A percentile compares a stretch with the other conserved stretches of the same genome.
Conservation (phyloP, 2,113 vertebrate species). For the Marcusenius ussheri region DNA sequence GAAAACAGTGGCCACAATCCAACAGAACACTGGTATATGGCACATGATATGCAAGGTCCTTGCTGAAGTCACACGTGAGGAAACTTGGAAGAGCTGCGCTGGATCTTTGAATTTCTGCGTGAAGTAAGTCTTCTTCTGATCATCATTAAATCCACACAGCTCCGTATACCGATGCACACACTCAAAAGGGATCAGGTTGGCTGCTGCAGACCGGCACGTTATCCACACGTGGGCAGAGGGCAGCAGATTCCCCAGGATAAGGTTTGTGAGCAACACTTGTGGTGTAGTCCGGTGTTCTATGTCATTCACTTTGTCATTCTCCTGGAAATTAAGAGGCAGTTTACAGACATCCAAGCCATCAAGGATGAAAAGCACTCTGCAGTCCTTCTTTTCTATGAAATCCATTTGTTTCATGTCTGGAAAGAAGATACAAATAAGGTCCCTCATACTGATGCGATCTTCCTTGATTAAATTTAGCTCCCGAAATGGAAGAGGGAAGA, state of each 20-base stretch:
- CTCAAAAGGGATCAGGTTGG: constrained; percentile 44
- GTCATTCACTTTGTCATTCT: constrained; percentile 36
- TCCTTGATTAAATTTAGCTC: constrained; percentile 37
- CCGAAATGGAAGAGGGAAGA: constrained; percentile 50
- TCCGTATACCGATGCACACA: constrained; percentile 45
- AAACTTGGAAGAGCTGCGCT: constrained; percentile 13
- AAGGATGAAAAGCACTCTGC: constrained; percentile 53
- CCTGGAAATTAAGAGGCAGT: constrained; percentile 48
- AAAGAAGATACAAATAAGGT: constrained; percentile 40
- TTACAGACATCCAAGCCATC: constrained; percentile 54
- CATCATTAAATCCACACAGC: constrained; percentile 51
- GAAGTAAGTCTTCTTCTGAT: constrained; percentile 52
- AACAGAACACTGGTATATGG: constrained; percentile 53
- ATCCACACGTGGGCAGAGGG: constrained; percentile 48
- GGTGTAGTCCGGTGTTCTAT: constrained; percentile 23
- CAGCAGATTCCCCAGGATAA: constrained; percentile 53
- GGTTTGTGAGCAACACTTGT: constrained; percentile 51
- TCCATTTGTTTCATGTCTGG: constrained; percentile 28
- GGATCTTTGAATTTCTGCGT: constrained; percentile 34
- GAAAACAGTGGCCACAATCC: constrained; percentile 51
- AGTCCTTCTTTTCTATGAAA: constrained; percentile 38
- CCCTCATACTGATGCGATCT: constrained; percentile 35
- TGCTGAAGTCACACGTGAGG: constrained; percentile 37
- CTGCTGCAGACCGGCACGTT: constrained; percentile 42
- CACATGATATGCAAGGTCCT: constrained; percentile 40